phyloP scores from a whole-genome alignment of 2,888 invertebrate species.

The Lymantria monacha region DNA sequence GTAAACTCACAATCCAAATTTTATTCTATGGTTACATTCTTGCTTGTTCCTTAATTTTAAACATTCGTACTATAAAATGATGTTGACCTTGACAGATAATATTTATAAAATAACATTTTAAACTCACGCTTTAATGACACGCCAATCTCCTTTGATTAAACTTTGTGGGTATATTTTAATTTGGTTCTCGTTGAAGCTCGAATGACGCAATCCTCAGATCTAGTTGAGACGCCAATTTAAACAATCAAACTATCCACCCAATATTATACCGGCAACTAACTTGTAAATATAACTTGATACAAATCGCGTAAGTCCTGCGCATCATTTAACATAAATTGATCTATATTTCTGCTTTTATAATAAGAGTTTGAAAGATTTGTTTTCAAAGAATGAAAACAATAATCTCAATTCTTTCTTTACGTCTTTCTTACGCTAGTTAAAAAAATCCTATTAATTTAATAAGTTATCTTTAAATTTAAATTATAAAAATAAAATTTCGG shows the following conservation, averaged over 20 bases:
- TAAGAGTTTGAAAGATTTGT: too few species aligned
- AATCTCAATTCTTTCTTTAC: too few species aligned
- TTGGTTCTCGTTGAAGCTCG: conserved; percentile 34
- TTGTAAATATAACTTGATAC: too few species aligned
- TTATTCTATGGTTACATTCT: neutral
- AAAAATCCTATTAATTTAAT: too few species aligned
- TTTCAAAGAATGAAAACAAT: too few species aligned
- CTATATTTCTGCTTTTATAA: too few species aligned
- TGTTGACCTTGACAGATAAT: conserved; percentile 28
- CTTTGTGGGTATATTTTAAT: conserved; percentile 41
- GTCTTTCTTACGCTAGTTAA: too few species aligned
- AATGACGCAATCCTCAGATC: conserved; percentile 52
- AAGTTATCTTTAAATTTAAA: too few species aligned
- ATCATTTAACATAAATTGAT: too few species aligned
- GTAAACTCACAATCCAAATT: conserved; percentile 6
- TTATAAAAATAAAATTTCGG: too few species aligned
- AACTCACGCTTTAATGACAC: conserved; percentile 13
- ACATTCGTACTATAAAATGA: conserved; percentile 10
- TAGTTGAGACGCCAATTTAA: conserved; percentile 38
- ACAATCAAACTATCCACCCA: conserved; percentile 25
- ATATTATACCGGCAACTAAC: too few species aligned
- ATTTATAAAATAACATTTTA: conserved; percentile 21
- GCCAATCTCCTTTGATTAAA: conserved; percentile 30
- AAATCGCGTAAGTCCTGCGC: too few species aligned
- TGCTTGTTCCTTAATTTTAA: neutral